Evolutionary conservation across 64 coral and sea anemone species (phyloP).

Genomic region (Dendrophyllia cribrosa): DNA sequence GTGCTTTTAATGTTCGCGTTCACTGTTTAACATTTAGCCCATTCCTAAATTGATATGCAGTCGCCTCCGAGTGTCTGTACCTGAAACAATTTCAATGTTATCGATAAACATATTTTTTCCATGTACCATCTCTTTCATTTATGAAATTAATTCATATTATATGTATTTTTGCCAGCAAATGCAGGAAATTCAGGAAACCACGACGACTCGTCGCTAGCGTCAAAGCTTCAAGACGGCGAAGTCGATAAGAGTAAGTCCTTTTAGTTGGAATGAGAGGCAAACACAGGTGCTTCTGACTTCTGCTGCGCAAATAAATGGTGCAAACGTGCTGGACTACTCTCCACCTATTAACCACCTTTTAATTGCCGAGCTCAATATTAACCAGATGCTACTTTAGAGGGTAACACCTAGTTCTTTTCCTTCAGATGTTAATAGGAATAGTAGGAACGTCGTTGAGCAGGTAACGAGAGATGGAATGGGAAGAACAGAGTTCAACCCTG

Average conservation of each 20-base stretch:
- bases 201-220: background rate
- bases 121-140: background rate
- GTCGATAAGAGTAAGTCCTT: background rate
- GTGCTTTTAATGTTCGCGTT: no score
- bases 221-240: background rate
- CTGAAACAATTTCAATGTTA: background rate
- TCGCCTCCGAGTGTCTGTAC: no score
- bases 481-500: slow-evolving; percentile 2
- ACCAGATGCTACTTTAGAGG: background rate
- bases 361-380: no score
- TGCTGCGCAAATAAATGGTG: no score
- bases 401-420: slow-evolving; percentile 31
- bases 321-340: no score
- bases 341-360: no score
- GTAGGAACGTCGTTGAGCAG: slow-evolving; percentile 35
- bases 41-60: no score
- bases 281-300: no score
- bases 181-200: background rate
- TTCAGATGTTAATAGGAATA: slow-evolving; percentile 26
- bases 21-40: no score
- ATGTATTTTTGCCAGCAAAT: background rate
- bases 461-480: slow-evolving; percentile 25
- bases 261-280: no score
- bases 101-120: background rate
- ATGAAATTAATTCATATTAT: no score